phyloP scores from a whole-genome alignment of 2,113 vertebrate genomes.

The Marcusenius ussheri region DNA sequence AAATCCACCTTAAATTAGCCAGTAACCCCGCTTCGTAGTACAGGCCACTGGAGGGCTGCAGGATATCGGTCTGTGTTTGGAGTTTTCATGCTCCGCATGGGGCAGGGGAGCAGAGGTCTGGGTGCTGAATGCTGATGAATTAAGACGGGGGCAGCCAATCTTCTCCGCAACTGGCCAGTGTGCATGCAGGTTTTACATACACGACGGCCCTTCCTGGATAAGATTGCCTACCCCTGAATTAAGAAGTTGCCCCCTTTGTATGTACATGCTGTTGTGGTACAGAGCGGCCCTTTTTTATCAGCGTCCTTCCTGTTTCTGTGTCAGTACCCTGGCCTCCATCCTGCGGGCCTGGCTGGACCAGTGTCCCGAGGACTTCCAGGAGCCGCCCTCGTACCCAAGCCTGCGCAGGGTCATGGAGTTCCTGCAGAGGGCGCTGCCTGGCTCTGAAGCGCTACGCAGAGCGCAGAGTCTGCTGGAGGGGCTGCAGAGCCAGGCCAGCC shows the following conservation, averaged over 20 bases:
- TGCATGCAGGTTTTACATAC: background rate
- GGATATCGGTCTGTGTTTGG: background rate
- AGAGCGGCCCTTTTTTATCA: background rate
- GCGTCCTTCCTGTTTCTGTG: conserved; percentile 18
- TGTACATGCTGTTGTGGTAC: background rate
- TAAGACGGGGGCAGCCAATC: background rate
- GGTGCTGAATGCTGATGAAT: background rate
- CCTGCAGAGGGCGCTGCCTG: conserved; percentile 67
- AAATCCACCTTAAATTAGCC: too few relatives aligned
- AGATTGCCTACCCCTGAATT: background rate
- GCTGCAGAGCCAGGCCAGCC: conserved; percentile 64
- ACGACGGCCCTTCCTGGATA: background rate
- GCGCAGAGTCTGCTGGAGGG: conserved; percentile 78
- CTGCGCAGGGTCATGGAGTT: conserved; percentile 73
- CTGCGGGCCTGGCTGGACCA: conserved; percentile 87
- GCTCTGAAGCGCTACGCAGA: conserved; percentile 72
- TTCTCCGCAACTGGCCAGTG: background rate
- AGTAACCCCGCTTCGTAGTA: too few relatives aligned
- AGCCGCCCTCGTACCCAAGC: conserved; percentile 72
- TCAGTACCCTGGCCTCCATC: conserved; percentile 78
- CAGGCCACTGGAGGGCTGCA: background rate
- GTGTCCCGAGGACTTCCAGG: conserved; percentile 86
- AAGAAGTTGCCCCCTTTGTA: background rate
- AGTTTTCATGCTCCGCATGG: background rate
- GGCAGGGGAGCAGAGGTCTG: background rate